Base-by-base conservation (phyloP, 2,888 invertebrate genomes). In the Catocala sponsa region DNA sequence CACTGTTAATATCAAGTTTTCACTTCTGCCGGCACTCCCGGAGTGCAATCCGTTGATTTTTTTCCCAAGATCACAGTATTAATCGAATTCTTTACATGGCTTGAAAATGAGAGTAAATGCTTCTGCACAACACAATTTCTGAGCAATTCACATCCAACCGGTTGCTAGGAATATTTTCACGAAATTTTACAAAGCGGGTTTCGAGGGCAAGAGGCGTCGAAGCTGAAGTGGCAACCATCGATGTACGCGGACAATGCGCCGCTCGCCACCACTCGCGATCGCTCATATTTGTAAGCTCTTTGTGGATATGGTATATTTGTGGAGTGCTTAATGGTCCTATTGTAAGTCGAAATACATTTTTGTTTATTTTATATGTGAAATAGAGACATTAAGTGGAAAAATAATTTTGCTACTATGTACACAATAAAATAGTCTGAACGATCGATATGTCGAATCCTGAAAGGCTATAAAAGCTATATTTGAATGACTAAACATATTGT, bases 191-290 rank as follows among this genome's bases (percentile, higher is more conserved):
- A 70, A 80, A 80, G 73, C 76, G 65, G 83, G 80, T 81, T 82
- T 82, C 63, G 73, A 80, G 80, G 80, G 68, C 78, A 81, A 80
- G 83, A 79, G 80, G 82, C 78, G 76, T 79, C 73, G 74, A 61
- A 59, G 54, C 65, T 75, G 56, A 79, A 76, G 79, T 77, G 72
- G 57, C 56, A 65, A 62, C 80, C 78, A 70, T 77, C 80, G 72
- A 71, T 70, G 76, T 70, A 66, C 55, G 59, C 65, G 75, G 78
- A 78, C 78, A 78, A 78, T 75, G 71, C 64, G 65, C 69, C 55
- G 44, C 65, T 66, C 63, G 68, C 58, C 25, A 49, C 58, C 65
- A 68, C 78, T 72, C 53, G 52, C 65, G 68, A 71, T 68, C 73
- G 64, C 72, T 74, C 74, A 63, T 79, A 68, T 79, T 70, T 79